Base-by-base conservation (phyloP, 37 sponge, comb jelly and placozoan species). In the Aplysina aerophoba region DNA sequence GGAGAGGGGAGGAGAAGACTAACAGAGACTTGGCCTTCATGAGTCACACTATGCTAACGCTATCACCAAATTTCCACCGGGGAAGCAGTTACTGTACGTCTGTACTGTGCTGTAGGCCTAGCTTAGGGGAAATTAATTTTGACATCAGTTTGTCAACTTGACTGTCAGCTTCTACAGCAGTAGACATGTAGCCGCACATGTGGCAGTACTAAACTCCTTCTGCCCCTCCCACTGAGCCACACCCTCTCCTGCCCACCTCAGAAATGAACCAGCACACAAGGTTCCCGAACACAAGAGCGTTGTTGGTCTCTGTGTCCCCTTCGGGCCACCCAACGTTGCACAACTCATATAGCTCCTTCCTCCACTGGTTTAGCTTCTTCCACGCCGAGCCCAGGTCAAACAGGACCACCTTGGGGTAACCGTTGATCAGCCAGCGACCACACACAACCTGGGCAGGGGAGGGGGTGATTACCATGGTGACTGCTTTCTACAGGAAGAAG, bases 341-440 rank as follows among this genome's bases (percentile, higher is more conserved):
- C 54, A 89, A 87, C 53, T 98, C 95, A 91, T 95, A 98, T 31
- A 98, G 71, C 35, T 98, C 99, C 61, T 60, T 85, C 55, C 85
- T 86, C 99, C 97, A 96, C n/a, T 73, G 86, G 66, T 82, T 83
- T 38, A 92, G 90, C 19, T 88, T 78, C 68, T 59, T 82, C 81
- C 89, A 93, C 33, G 93, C 79, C 28, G 92, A 89, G 36, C 91
- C 91, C 27, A 98, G 73, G 83, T 96, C 99, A 89, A 98, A 95
- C 30, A 98, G 91, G 15, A 96, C 58, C 57, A 97, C 93, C 36
- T 89, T 95, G 19, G 98, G 96, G 69, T 89, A 90, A 0, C 98
- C 98, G 59, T 94, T 96, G 39, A 98, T 98, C 58, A 98, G 88
- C 98, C 98, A 98, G 25, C 95, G 84, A 24, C 98, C 98, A 83